A percentile compares a stretch with the other conserved stretches of the same genome.
phyloP scores from a whole-genome alignment of 2,888 invertebrate species.

The Psylliodes chrysocephalus region DNA sequence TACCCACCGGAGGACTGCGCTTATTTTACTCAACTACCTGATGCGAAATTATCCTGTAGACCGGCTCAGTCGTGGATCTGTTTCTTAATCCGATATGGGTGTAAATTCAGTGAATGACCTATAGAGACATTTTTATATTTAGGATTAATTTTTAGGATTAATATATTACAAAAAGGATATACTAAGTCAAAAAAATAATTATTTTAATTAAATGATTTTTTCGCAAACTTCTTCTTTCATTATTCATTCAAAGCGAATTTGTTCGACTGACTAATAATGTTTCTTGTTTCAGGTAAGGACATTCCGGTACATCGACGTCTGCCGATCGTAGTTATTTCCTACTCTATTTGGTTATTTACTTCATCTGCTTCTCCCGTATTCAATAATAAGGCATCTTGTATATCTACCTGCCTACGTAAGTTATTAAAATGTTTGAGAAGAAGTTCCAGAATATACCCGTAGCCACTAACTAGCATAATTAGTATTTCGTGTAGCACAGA shows the following conservation, averaged over 20 bases:
- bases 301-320: neutral
- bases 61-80: too few relatives aligned
- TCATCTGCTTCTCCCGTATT: neutral
- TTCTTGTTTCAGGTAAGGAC: neutral
- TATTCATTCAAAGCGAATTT: neutral
- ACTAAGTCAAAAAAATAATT: too few relatives aligned
- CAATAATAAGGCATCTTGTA: conserved; percentile 3
- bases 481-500: neutral
- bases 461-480: conserved; percentile 19
- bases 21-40: too few relatives aligned
- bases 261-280: neutral
- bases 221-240: too few relatives aligned
- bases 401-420: conserved; percentile 1
- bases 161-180: too few relatives aligned
- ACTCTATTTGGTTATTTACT: neutral
- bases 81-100: too few relatives aligned
- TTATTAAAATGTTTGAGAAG: conserved; percentile 17
- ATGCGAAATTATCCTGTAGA: too few relatives aligned
- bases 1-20: too few relatives aligned
- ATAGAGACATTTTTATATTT: too few relatives aligned
- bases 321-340: neutral
- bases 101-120: too few relatives aligned
- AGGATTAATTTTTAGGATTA: too few relatives aligned
- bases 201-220: too few relatives aligned
- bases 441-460: neutral